Conservation (phyloP, 1,140 invertebrate genomes). For the Melitaea cinxia region DNA sequence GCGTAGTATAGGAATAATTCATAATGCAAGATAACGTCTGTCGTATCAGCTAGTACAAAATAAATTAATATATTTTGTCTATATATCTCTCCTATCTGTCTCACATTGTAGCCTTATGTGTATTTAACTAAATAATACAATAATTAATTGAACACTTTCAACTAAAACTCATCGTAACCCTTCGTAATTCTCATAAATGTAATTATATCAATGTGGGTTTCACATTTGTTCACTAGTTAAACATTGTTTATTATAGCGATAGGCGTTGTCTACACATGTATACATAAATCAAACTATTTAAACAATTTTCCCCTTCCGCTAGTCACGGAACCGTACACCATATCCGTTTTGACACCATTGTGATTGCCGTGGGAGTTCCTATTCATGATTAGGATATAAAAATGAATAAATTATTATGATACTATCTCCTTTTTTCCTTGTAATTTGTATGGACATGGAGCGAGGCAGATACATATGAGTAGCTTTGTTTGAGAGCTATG, state of each 20-base stretch:
- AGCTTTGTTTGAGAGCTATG: conserved; percentile 33
- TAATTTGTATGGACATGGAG: conserved; percentile 28
- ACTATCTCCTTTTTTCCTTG: conserved; percentile 38
- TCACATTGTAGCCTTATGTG: too few relatives aligned
- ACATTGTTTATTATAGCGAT: conserved; percentile 32
- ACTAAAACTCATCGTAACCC: too few relatives aligned
- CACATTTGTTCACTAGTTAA: conserved; percentile 22
- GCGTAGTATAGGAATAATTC: too few relatives aligned
- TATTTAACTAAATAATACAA: too few relatives aligned
- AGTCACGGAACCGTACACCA: conserved; percentile 43
- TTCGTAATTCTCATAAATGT: background rate
- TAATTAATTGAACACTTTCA: too few relatives aligned
- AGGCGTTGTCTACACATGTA: conserved; percentile 32
- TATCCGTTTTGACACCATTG: conserved; percentile 66
- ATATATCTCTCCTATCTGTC: too few relatives aligned
- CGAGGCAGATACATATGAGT: conserved; percentile 31
- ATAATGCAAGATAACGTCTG: too few relatives aligned
- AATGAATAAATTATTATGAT: conserved; percentile 46
- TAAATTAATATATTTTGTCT: too few relatives aligned
- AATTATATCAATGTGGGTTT: conserved; percentile 17
- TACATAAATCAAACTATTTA: conserved; percentile 53
- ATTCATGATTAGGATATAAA: conserved; percentile 43
- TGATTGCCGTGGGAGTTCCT: conserved; percentile 66
- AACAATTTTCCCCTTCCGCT: conserved; percentile 45
- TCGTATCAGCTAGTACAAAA: too few relatives aligned